Conservation (phyloP, 2,113 vertebrate genomes). For the Cebus imitator region DNA sequence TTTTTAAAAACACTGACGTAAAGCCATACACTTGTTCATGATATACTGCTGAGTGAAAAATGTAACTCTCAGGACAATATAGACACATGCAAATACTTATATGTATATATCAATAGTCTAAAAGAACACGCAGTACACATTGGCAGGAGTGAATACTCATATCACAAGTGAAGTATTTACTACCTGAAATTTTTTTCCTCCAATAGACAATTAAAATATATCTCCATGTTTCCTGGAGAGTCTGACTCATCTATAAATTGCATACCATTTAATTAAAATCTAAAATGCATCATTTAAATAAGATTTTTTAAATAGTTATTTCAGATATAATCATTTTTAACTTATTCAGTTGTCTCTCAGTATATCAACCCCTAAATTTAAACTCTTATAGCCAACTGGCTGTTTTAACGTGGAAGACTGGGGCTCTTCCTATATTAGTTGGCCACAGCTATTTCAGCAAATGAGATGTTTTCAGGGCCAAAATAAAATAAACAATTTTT, state of each 20-base stretch:
- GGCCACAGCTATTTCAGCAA: neutral
- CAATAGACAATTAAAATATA: neutral
- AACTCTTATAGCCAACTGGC: neutral
- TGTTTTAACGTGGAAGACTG: neutral
- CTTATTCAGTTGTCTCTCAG: neutral
- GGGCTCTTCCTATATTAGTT: neutral
- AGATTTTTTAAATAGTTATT: neutral
- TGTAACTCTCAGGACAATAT: neutral
- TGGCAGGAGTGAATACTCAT: neutral
- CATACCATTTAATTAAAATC: neutral
- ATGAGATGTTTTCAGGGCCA: neutral
- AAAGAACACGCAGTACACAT: neutral
- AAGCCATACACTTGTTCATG: neutral
- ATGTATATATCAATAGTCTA: neutral
- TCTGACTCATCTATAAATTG: neutral
- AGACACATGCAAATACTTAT: neutral
- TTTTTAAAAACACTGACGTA: neutral
- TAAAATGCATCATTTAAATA: neutral
- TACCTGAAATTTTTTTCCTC: neutral
- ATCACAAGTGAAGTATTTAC: neutral
- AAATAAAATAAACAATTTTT: constrained; percentile 1
- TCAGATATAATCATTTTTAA: neutral
- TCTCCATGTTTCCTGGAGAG: neutral
- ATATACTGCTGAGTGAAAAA: neutral
- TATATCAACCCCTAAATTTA: neutral